These are phyloP conservation scores for Rotaria macrura DNA, from an alignment of 2,888 invertebrate species.

Conservation along the genomic window DNA sequence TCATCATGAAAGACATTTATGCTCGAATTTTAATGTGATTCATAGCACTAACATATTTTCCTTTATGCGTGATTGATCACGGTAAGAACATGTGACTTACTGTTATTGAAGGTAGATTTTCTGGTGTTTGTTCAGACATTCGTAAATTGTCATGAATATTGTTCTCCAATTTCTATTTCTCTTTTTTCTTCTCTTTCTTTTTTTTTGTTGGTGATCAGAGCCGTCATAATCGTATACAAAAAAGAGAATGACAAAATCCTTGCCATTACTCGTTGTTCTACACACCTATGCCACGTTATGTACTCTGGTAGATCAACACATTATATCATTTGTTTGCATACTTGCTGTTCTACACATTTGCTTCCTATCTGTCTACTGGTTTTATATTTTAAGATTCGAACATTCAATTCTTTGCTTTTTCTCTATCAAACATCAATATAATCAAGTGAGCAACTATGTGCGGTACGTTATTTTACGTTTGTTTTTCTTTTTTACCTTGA, in stretches of 20 bases:
- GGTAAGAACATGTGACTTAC: too few relatives aligned
- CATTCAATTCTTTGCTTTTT: too few relatives aligned
- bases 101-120: not conserved
- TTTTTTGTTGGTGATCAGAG: not conserved
- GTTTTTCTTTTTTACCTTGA: too few relatives aligned
- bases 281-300: not conserved
- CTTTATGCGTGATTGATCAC: not conserved
- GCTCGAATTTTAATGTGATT: too few relatives aligned
- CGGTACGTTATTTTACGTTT: not conserved
- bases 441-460: not conserved
- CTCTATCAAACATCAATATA: not conserved
- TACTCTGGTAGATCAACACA: not conserved
- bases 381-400: not conserved
- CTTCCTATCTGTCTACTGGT: too few relatives aligned
- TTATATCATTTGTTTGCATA: not conserved
- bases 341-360: not conserved
- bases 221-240: too few relatives aligned
- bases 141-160: not conserved
- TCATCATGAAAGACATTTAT: not conserved
- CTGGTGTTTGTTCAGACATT: not conserved
- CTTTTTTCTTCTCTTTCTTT: not conserved
- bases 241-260: not conserved
- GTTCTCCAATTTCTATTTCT: not conserved
- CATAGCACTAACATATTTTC: not conserved
- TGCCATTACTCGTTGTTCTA: not conserved